Percentiles rank a stretch among this genome's conserved stretches.
These are phyloP conservation scores for Dermochelys coriacea DNA, from an alignment of 2,797 vertebrate genomes.

Conservation along the genomic window DNA sequence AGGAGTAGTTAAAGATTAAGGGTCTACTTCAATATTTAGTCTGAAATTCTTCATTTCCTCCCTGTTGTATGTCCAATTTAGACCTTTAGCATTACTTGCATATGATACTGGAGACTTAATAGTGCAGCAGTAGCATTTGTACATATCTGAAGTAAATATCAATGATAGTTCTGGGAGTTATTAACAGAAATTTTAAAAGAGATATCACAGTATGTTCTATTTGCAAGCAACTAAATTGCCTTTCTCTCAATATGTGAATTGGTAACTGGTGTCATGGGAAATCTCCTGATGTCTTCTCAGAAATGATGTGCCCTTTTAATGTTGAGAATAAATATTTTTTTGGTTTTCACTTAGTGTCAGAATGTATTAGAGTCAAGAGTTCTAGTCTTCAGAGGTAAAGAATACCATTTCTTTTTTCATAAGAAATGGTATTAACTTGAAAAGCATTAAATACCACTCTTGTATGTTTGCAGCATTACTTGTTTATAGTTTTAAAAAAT, in stretches of 20 bases:
- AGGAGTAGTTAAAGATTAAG: background rate
- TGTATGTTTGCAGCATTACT: background rate
- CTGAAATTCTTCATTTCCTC: background rate
- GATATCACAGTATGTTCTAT: background rate
- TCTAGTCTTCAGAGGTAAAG: background rate
- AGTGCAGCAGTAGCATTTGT: background rate
- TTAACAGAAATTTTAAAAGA: background rate
- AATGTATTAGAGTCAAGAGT: background rate
- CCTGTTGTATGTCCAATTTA: background rate
- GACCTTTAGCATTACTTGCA: background rate
- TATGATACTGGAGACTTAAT: background rate
- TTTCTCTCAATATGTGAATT: background rate
- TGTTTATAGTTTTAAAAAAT: background rate
- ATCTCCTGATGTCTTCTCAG: background rate
- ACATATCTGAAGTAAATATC: constrained; percentile 3
- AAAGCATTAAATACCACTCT: background rate
- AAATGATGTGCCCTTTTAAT: background rate
- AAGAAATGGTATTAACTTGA: background rate
- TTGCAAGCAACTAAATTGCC: background rate
- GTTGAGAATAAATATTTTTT: background rate
- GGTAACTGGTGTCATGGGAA: background rate
- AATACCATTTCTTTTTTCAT: background rate
- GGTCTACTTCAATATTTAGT: background rate
- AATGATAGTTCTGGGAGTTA: background rate
- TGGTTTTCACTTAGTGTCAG: background rate